A percentile compares a stretch with the other conserved stretches of the same genome.
Evolutionary conservation across 2,797 vertebrate genomes (phyloP).

Genomic region (Sphenodon punctatus): DNA sequence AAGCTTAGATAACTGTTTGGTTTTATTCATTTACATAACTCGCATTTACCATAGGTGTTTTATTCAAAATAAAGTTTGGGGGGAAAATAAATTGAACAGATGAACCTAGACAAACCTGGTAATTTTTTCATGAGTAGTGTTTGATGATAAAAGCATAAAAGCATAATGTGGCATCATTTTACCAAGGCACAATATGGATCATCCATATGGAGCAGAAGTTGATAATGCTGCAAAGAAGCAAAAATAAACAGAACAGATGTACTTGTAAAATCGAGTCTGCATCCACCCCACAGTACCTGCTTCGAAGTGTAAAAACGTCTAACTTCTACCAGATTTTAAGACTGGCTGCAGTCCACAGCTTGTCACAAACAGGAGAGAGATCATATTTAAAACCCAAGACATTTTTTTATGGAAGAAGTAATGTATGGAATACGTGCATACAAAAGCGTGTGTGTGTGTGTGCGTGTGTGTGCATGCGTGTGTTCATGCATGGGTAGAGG

Average conservation of each 20-base stretch:
- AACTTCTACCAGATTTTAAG: conserved; percentile 65
- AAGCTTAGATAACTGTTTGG: conserved; percentile 77
- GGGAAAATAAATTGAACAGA: conserved; percentile 81
- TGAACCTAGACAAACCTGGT: conserved; percentile 82
- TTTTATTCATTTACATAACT: conserved; percentile 82
- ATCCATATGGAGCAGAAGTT: conserved; percentile 82
- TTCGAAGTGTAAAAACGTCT: conserved; percentile 71
- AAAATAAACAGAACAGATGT: conserved; percentile 85
- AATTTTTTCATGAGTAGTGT: conserved; percentile 81
- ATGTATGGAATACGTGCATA: background rate
- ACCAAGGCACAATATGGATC: conserved; percentile 81
- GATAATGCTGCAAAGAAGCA: conserved; percentile 78
- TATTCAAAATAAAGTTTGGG: conserved; percentile 83
- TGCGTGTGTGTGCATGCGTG: no score
- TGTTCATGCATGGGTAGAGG: no score
- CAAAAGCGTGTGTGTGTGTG: no score
- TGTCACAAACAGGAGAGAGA: conserved; percentile 19
- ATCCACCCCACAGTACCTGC: conserved; percentile 76
- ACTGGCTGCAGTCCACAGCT: conserved; percentile 38
- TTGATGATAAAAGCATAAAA: conserved; percentile 84
- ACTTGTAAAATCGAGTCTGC: conserved; percentile 79
- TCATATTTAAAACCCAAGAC: background rate
- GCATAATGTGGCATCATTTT: conserved; percentile 80
- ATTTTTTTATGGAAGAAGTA: background rate
- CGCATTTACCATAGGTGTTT: conserved; percentile 81